Conservation (phyloP, 2,888 invertebrate genomes). For the Operophtera brumata region DNA sequence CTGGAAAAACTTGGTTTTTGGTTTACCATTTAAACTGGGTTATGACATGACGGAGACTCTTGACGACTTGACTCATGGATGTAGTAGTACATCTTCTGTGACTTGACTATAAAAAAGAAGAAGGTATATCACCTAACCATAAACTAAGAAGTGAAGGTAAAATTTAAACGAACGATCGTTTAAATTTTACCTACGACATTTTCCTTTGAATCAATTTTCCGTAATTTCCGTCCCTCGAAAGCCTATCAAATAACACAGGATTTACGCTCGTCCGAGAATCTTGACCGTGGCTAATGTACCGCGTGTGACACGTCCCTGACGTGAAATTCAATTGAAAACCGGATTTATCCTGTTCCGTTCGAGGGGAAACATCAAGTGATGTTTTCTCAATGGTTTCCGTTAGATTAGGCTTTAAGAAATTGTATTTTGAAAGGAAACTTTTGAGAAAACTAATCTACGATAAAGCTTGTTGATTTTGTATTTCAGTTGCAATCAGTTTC, state of each 20-base stretch:
- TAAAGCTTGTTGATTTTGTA: background rate
- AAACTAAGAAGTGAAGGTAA: too few relatives aligned
- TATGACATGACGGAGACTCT: too few relatives aligned
- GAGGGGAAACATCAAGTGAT: conserved; percentile 60
- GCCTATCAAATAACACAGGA: conserved; percentile 54
- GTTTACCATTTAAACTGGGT: too few relatives aligned
- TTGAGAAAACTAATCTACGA: background rate
- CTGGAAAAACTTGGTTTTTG: too few relatives aligned
- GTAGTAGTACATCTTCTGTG: too few relatives aligned
- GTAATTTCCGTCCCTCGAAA: conserved; percentile 25
- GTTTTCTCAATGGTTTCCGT: conserved; percentile 64
- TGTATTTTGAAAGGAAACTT: background rate
- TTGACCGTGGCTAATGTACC: conserved; percentile 62
- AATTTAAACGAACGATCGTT: background rate
- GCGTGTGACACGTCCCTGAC: conserved; percentile 60
- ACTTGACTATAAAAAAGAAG: too few relatives aligned
- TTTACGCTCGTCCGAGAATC: conserved; percentile 51
- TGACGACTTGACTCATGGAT: too few relatives aligned
- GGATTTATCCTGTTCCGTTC: conserved; percentile 46
- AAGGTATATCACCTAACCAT: too few relatives aligned
- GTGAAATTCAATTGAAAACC: conserved; percentile 72
- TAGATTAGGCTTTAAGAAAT: conserved; percentile 51
- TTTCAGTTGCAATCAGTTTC: too few relatives aligned
- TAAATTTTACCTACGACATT: background rate
- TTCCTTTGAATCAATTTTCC: conserved; percentile 6